Evolutionary conservation across 2,797 vertebrate genomes (phyloP).

Genomic region (Crenichthys baileyi): DNA sequence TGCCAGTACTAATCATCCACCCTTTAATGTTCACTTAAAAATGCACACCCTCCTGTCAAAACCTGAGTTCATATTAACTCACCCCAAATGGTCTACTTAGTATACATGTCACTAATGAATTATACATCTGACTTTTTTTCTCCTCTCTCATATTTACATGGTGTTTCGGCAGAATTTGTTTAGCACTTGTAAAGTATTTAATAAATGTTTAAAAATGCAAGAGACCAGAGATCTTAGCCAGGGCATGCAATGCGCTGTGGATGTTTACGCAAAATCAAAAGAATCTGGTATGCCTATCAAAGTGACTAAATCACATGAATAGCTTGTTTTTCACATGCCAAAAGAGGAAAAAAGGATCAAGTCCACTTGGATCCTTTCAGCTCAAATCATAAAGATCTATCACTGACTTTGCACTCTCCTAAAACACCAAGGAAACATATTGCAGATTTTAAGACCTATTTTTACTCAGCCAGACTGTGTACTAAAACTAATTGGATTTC

Average conservation of each 20-base stretch:
- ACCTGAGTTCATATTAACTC: slow-evolving; percentile 72
- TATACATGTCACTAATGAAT: slow-evolving; percentile 81
- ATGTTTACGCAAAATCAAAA: slow-evolving; percentile 79
- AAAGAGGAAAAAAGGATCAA: slow-evolving; percentile 69
- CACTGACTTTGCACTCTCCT: slow-evolving; percentile 79
- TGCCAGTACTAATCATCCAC: slow-evolving; percentile 69
- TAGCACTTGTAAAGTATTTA: slow-evolving; percentile 75
- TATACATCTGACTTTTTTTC: slow-evolving; percentile 74
- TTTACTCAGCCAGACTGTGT: slow-evolving; percentile 85
- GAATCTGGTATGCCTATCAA: slow-evolving; percentile 58
- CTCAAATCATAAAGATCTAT: slow-evolving; percentile 83
- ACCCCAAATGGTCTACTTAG: slow-evolving; percentile 74
- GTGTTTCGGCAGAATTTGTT: slow-evolving; percentile 69
- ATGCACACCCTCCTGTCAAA: slow-evolving; percentile 70
- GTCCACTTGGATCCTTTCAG: slow-evolving; percentile 78
- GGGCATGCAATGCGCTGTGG: slow-evolving; percentile 31
- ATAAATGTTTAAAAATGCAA: slow-evolving; percentile 78
- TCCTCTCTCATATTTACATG: slow-evolving; percentile 73
- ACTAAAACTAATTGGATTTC: slow-evolving; percentile 89
- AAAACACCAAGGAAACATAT: slow-evolving; percentile 84
- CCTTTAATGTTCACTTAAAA: slow-evolving; percentile 71
- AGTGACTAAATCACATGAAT: slow-evolving; percentile 71
- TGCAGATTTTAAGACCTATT: slow-evolving; percentile 83
- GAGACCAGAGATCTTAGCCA: slow-evolving; percentile 70
- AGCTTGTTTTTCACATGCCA: slow-evolving; percentile 82